Percentiles rank a stretch among this genome's conserved stretches.
These are phyloP conservation scores for Sclerurus mexicanus DNA, from an alignment of 2,113 vertebrate genomes.

Conservation along the genomic window DNA sequence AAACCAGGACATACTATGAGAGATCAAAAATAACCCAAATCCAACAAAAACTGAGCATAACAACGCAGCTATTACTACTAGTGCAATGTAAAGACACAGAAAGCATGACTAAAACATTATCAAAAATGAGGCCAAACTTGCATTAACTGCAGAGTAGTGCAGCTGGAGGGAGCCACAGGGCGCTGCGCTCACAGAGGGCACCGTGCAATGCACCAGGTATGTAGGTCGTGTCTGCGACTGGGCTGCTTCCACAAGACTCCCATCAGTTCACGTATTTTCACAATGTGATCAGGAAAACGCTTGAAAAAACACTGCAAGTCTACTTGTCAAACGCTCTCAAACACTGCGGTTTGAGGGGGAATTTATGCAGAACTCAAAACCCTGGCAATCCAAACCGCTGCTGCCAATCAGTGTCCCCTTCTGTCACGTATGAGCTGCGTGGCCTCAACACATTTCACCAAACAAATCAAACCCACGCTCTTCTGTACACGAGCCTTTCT, in stretches of 20 bases:
- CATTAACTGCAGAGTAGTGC: background rate
- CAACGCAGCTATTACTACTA: background rate
- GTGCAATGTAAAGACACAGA: background rate
- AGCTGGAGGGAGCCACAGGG: background rate
- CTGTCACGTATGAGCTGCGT: accelerated
- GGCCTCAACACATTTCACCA: background rate
- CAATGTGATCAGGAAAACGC: background rate
- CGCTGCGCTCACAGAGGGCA: slow-evolving; percentile 47
- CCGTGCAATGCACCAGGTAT: background rate
- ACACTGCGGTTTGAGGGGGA: background rate
- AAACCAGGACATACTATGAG: background rate
- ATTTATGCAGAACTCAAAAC: background rate
- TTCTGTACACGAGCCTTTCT: background rate
- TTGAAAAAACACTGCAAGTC: background rate
- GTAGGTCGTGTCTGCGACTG: slow-evolving; percentile 1
- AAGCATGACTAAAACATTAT: background rate
- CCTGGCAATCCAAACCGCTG: background rate
- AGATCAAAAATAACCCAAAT: background rate
- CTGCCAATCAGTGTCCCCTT: background rate
- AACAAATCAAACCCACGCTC: background rate
- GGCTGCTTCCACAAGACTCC: background rate
- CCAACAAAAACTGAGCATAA: background rate
- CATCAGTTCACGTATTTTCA: background rate
- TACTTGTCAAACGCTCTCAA: background rate
- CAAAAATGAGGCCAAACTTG: background rate